Base-by-base conservation (phyloP, 2,113 vertebrate species). In the Baryphthengus martii region DNA sequence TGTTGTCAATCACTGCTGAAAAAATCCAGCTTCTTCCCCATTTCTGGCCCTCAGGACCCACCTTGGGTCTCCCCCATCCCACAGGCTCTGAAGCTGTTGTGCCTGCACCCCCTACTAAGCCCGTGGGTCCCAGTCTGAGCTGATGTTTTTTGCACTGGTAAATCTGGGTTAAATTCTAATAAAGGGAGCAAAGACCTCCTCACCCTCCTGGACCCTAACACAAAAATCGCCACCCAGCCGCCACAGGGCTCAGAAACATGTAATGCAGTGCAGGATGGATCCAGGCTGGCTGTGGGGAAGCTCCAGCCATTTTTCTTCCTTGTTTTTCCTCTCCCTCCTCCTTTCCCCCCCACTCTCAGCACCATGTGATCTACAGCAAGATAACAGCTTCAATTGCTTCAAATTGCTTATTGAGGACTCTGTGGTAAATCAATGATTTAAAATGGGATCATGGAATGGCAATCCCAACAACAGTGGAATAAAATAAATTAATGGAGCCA, bases 351-450 rank as follows among this genome's bases (percentile, higher is more conserved):
- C 21, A 0, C 17, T 31, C 58, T 39, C 62, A n/a, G 53, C 77
- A 93, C 50, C 68, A 21, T 18, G 61, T 88, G 89, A 73, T 63
- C 65, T 17, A 13, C 21, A 24, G 81, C 10, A 33, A 80, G 94
- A 62, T 44, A 90, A 90, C 65, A 56, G 87, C 87, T 79, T 76
- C 89, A 86, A 84, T 88, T 14, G 63, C 87, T 94, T 92, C 85
- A 81, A 83, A 95, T 93, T 75, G 84, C 92, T 96, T 84, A 88
- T 91, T 58, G 92, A 94, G 89, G 92, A 66, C 75, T 73, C 14
- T 4, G 84, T 17, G 89, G 78, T 66, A 93, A 97, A 96, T 97
- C 97, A 59, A 80, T 94, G 96, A 8, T 47, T 95, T 85, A 59
- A 88, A 94, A 95, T 81, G 92, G 95, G 75, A 88, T 91, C 50